Conservation (phyloP, 2,888 invertebrate species). For the Leptopilina drosophilae region DNA sequence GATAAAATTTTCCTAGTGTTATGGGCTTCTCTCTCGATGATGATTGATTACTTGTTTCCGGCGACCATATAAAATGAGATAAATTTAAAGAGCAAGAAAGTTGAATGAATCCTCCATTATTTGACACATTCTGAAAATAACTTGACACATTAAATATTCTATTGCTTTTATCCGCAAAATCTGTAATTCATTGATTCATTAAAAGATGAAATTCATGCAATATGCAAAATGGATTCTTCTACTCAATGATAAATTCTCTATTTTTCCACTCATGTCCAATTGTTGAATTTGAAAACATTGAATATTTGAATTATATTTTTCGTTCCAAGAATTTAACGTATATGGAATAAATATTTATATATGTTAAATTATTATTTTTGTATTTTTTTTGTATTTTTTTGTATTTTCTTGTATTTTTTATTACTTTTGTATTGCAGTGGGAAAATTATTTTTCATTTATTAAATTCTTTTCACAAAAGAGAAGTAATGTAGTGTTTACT, state of each 20-base stretch:
- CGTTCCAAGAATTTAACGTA: neutral
- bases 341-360: neutral
- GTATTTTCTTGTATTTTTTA: too few species aligned
- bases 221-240: neutral
- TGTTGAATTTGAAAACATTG: neutral
- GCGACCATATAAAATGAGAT: neutral
- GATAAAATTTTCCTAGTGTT: neutral
- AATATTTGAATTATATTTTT: too few species aligned
- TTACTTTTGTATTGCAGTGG: too few species aligned
- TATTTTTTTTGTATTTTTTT: too few species aligned
- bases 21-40: neutral
- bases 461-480: too few species aligned
- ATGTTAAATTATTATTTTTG: too few species aligned
- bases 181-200: slow-evolving; percentile 7
- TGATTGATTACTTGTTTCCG: slow-evolving; percentile 11
- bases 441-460: too few species aligned
- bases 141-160: slow-evolving; percentile 7
- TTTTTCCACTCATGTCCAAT: neutral
- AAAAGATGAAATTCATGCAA: neutral
- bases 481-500: too few species aligned
- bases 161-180: neutral
- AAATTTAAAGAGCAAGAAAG: slow-evolving; percentile 16
- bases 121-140: slow-evolving; percentile 8
- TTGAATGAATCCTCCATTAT: slow-evolving; percentile 15
- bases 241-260: slow-evolving; percentile 14